Base-by-base conservation (phyloP, 2,888 invertebrate species). In the Phanerotoma sp. region DNA sequence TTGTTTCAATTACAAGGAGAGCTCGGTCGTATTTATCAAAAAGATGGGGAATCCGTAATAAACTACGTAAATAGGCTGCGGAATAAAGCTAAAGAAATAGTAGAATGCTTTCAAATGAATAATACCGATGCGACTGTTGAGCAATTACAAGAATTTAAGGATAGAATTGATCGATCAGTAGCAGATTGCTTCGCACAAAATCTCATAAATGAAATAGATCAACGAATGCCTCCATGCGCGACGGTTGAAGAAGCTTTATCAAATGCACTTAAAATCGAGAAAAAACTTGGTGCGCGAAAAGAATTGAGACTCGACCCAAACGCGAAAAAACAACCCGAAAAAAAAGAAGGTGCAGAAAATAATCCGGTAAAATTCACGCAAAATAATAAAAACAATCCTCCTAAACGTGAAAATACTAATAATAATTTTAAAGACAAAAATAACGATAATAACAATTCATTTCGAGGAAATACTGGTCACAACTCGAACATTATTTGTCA, bases 141-240 rank as follows among this genome's bases (percentile, higher is more conserved):
- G 1, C 9, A 37, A 46, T 13, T 30, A 6, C 10, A 40, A 16
- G 13, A 2, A 3, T 45, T 18, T 11, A 45, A 28, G 16, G 18
- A 38, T 38, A 16, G 10, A 3, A 15, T 10, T 16, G 38, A 38
- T 18, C 11, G 7, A 18, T 5, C 15, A 6, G 16, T 38, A 16
- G 16, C 38, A 7, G 16, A 35, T n/a, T 38, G 38, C 18, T 38
- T 38, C 10, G 11, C 4, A 16, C 6, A 38, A 15, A 33, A 41
- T 5, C 41, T 48, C 32, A 21, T 5, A n/a, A 37, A 16, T 6
- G 52, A 52, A 38, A 52, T 45, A 13, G 52, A 52, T 5, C 25
- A 46, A n/a, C 18, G 52, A 1, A 30, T 52, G 38, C 18, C 38
- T 2, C 10, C 16, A 5, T 52, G 45, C 10, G n/a, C 5, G 2